A percentile compares a stretch with the other conserved stretches of the same genome.
phyloP scores from a whole-genome alignment of 2,113 vertebrate genomes.

The Laterallus jamaicensis region DNA sequence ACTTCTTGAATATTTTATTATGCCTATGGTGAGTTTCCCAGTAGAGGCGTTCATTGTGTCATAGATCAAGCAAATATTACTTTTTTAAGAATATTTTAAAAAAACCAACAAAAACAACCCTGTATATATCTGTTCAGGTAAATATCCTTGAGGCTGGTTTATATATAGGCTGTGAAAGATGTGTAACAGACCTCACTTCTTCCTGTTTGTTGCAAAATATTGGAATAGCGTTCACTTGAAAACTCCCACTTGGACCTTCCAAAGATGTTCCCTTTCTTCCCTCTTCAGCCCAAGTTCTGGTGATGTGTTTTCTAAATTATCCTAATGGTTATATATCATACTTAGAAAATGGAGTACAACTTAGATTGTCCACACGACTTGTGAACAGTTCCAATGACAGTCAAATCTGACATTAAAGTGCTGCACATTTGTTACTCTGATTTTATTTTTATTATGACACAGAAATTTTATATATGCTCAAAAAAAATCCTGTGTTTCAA shows the following conservation, averaged over 20 bases:
- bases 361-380: slow-evolving; percentile 61
- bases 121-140: slow-evolving; percentile 52
- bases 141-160: slow-evolving; percentile 48
- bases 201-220: slow-evolving; percentile 21
- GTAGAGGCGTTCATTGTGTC: slow-evolving; percentile 62
- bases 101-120: too few relatives aligned
- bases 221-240: slow-evolving; percentile 52
- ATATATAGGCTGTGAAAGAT: slow-evolving; percentile 39
- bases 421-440: slow-evolving; percentile 69
- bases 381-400: slow-evolving; percentile 68
- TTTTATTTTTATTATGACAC: slow-evolving; percentile 17
- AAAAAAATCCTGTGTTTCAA: not conserved
- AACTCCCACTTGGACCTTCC: slow-evolving; percentile 40
- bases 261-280: slow-evolving; percentile 57
- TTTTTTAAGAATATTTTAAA: slow-evolving; percentile 53
- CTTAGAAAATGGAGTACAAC: slow-evolving; percentile 58
- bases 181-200: slow-evolving; percentile 52
- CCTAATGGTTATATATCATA: slow-evolving; percentile 57
- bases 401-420: slow-evolving; percentile 71
- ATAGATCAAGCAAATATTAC: slow-evolving; percentile 63
- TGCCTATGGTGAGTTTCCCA: slow-evolving; percentile 25
- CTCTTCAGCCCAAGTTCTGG: slow-evolving; percentile 43
- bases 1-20: slow-evolving; percentile 60
- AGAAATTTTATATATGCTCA: slow-evolving; percentile 10
- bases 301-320: slow-evolving; percentile 69